phyloP scores from a whole-genome alignment of 2,113 vertebrate species.

The Scomber scombrus region DNA sequence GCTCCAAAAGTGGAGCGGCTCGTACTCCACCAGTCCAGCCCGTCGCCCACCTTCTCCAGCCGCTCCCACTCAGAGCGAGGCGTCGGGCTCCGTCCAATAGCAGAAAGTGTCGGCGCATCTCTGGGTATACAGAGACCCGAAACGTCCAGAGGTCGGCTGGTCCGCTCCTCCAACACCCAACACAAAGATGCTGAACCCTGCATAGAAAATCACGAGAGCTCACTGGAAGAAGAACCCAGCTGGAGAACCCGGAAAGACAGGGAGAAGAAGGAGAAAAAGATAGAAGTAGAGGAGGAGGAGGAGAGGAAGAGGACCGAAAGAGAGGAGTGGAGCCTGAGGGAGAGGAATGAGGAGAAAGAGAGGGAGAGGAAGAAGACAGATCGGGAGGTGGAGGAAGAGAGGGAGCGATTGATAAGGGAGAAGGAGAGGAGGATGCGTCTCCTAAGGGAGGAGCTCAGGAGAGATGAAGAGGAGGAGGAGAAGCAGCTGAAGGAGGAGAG shows the following conservation, averaged over 20 bases:
- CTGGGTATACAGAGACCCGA: conserved; percentile 65
- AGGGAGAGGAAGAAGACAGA: conserved; percentile 49
- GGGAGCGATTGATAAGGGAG: conserved; percentile 50
- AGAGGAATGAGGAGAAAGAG: conserved; percentile 38
- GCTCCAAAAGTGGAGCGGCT: conserved; percentile 61
- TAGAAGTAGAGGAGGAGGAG: conserved; percentile 16
- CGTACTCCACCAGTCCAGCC: conserved; percentile 66
- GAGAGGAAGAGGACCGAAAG: conserved; percentile 27
- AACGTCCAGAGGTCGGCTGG: conserved; percentile 70
- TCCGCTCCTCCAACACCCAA: not conserved
- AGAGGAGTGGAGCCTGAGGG: conserved; percentile 15
- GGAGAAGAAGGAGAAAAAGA: not conserved
- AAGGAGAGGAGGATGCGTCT: conserved; percentile 47
- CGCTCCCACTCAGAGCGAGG: conserved; percentile 46
- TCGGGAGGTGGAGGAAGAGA: conserved; percentile 74
- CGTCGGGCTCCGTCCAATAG: not conserved
- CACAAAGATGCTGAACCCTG: not conserved
- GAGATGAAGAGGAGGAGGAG: conserved; percentile 81
- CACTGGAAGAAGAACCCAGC: conserved; percentile 18
- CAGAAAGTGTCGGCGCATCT: not conserved
- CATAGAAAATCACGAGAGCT: not conserved
- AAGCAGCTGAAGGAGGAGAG: conserved; percentile 82
- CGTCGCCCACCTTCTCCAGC: conserved; percentile 43
- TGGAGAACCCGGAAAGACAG: not conserved
- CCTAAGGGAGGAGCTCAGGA: conserved; percentile 44